A percentile compares a stretch with the other conserved stretches of the same genome.
Conservation (phyloP, 2,797 vertebrate genomes). For the Eulemur mongoz region DNA sequence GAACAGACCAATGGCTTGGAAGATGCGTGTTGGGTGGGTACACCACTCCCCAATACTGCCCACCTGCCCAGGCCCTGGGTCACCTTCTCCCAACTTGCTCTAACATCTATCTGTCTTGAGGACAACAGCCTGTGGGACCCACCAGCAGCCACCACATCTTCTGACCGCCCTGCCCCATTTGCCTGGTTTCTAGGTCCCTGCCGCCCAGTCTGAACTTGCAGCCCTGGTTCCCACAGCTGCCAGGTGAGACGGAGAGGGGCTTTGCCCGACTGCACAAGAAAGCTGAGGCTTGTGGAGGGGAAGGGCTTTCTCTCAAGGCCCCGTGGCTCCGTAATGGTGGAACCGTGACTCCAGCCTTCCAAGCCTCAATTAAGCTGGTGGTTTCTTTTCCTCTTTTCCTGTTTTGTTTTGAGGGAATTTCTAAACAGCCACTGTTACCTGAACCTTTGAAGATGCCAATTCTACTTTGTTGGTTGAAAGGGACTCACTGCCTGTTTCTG, state of each 20-base stretch:
- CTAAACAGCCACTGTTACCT: background rate
- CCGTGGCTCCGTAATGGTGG: fast-evolving
- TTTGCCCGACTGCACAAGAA: background rate
- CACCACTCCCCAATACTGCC: fast-evolving
- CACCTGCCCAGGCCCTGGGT: background rate
- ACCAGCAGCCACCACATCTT: fast-evolving
- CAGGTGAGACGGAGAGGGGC: background rate
- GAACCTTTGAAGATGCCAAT: background rate
- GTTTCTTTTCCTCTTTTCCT: background rate
- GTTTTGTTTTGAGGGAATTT: background rate
- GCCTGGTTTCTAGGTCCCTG: background rate
- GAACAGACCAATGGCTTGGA: background rate
- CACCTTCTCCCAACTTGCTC: background rate
- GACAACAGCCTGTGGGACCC: fast-evolving
- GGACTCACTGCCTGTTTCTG: background rate
- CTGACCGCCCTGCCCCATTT: too few relatives aligned
- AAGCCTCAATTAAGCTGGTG: too few relatives aligned
- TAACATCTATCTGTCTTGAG: background rate
- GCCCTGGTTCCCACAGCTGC: background rate
- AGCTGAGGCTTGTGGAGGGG: fast-evolving
- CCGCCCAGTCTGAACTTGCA: background rate
- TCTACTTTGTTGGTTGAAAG: background rate
- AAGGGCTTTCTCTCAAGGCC: too few relatives aligned
- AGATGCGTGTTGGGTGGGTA: background rate
- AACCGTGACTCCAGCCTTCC: fast-evolving